phyloP scores from a whole-genome alignment of 1,140 invertebrate species.

The Spodoptera litura region DNA sequence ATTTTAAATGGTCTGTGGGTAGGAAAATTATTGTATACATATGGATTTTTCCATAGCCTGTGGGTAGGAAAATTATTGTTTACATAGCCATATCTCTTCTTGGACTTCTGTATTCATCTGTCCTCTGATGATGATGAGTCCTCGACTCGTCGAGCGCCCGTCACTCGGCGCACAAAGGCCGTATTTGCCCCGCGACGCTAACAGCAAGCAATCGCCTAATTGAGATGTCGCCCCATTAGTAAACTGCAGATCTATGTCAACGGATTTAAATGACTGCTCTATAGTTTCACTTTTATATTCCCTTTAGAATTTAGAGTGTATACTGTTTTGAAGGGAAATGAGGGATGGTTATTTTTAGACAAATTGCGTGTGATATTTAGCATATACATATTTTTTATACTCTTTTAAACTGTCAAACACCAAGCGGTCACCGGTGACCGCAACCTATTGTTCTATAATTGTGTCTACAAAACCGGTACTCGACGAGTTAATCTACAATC shows the following conservation, averaged over 20 bases:
- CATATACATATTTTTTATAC: no score
- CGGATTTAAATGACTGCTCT: constrained; percentile 31
- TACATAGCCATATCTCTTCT: no score
- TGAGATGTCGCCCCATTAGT: constrained; percentile 37
- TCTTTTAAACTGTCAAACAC: no score
- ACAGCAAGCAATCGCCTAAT: constrained; percentile 46
- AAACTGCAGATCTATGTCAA: constrained; percentile 42
- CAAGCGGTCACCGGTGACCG: no score
- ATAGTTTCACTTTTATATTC: constrained; percentile 27
- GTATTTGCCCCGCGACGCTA: constrained; percentile 41
- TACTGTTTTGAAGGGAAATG: background rate
- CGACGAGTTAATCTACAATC: no score
- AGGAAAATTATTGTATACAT: no score
- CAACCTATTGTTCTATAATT: no score
- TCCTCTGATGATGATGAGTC: background rate
- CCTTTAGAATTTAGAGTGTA: background rate
- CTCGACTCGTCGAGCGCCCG: constrained; percentile 18
- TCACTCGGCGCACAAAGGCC: constrained; percentile 55
- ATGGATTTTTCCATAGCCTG: no score
- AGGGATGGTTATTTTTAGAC: background rate
- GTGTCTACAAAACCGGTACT: no score
- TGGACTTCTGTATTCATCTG: background rate
- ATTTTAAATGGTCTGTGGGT: no score
- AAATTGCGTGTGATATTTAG: no score
- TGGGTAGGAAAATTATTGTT: no score